These are phyloP conservation scores for Melikaiella ostensackeni DNA, from an alignment of 2,888 invertebrate genomes.

Conservation along the genomic window DNA sequence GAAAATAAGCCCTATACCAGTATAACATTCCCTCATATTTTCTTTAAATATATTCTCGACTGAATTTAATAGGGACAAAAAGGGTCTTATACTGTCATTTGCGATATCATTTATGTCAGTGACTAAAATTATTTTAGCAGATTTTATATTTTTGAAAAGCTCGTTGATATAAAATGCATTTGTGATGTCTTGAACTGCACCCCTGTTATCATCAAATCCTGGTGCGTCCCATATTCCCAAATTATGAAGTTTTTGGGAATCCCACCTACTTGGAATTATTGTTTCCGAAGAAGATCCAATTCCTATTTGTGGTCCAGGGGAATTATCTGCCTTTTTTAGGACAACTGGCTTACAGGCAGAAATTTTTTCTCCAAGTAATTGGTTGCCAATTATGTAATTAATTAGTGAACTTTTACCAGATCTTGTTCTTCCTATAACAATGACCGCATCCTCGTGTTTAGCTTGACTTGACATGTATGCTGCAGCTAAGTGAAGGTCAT, in stretches of 20 bases:
- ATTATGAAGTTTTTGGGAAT: not conserved
- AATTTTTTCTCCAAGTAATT: not conserved
- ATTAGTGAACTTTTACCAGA: constrained; percentile 29
- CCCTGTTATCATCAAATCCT: constrained; percentile 23
- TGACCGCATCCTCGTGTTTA: not conserved
- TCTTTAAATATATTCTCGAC: not conserved
- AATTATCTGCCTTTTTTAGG: not conserved
- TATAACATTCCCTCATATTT: not conserved
- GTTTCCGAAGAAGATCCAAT: constrained; percentile 21
- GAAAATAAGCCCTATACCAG: constrained; percentile 19
- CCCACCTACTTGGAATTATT: constrained; percentile 24
- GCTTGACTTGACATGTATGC: not conserved
- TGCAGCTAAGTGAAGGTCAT: not conserved
- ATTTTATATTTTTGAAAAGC: not conserved
- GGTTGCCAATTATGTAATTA: constrained; percentile 9
- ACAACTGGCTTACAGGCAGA: not conserved
- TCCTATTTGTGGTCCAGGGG: constrained; percentile 26
- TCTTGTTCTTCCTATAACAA: not conserved
- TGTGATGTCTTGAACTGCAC: constrained; percentile 20
- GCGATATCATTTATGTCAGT: not conserved
- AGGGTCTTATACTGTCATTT: not conserved
- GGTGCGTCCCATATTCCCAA: constrained; percentile 19
- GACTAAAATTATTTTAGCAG: not conserved
- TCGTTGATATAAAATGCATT: constrained; percentile 19
- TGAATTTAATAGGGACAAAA: not conserved